phyloP scores from a whole-genome alignment of 2,888 invertebrate genomes.

The Cantharis flavilabris region DNA sequence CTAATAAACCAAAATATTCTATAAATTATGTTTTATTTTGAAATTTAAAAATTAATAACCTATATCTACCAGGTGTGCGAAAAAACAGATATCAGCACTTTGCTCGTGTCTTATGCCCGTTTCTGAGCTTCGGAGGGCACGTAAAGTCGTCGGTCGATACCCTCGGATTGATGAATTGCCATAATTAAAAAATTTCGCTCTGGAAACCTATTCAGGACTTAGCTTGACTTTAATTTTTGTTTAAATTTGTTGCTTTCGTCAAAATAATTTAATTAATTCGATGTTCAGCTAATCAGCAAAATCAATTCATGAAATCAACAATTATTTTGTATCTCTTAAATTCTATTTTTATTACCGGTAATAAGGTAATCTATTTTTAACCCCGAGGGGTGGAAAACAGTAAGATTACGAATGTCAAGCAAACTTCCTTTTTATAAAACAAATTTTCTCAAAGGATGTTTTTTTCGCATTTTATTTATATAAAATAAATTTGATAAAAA shows the following conservation, averaged over 20 bases:
- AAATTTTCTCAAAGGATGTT: background rate
- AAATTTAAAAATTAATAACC: background rate
- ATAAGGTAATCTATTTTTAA: background rate
- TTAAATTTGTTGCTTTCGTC: too few relatives aligned
- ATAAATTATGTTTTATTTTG: background rate
- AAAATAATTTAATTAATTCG: background rate
- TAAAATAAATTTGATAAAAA: background rate
- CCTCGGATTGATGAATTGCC: too few relatives aligned
- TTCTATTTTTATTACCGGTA: background rate
- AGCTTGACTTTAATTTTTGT: too few relatives aligned
- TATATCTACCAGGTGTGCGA: too few relatives aligned
- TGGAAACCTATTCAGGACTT: too few relatives aligned
- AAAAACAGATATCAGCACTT: too few relatives aligned
- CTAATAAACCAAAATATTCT: background rate
- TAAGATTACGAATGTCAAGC: background rate
- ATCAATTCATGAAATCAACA: background rate
- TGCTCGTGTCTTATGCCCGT: too few relatives aligned
- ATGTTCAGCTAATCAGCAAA: background rate
- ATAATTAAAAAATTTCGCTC: too few relatives aligned
- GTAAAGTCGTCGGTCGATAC: too few relatives aligned
- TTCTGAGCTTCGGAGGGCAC: too few relatives aligned
- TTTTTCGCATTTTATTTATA: background rate
- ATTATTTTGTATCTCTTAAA: background rate
- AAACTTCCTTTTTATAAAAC: background rate
- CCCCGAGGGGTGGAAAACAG: background rate